Base-by-base conservation (phyloP, 2,888 invertebrate species). In the Caenorhabditis becei region DNA sequence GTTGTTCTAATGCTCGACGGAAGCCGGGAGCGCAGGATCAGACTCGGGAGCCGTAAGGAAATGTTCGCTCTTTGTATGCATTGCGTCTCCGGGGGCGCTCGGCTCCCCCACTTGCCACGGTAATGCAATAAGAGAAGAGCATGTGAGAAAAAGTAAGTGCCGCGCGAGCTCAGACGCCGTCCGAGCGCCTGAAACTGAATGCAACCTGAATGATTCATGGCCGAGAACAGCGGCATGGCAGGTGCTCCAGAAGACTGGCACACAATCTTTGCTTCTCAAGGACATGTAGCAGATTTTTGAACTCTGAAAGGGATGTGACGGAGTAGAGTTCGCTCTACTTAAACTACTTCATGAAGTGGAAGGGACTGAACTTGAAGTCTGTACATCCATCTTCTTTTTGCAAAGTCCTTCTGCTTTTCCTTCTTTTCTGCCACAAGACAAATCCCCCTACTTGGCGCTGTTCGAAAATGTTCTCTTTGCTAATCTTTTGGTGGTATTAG, bases 41-140 rank as follows among this genome's bases (percentile, higher is more conserved):
- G 47, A 47, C 47, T 44, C 56, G 62, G 32, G 44, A 54, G 47
- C 24, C 16, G 56, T 35, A 37, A 63, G 72, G 63, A 72, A 72
- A 72, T 72, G 72, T 72, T 72, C 72, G 72, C 63, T 63, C 63
- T 63, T 63, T 72, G 72, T 72, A 63, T 72, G 72, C 63, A 35
- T 63, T 72, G 56, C 56, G 56, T 62, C 32, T 44, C 24, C 62
- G 47, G 18, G 47, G 47, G 47, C 24, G 59, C 62, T 62, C 54
- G 44, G 28, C 58, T 44, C 63, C 26, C 35, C 53, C 37, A 28
- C 44, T 56, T 2, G 23, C 41, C 41, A 26, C 32, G 49, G 66
- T 67, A 61, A 56, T 56, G 51, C 69, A 51, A 51, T 47, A 59
- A 59, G 69, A 59, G 49, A 44, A 49, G 32, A 56, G 56, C 56